Evolutionary conservation across 2,888 invertebrate genomes (phyloP).

Genomic region (Caenorhabditis becei): DNA sequence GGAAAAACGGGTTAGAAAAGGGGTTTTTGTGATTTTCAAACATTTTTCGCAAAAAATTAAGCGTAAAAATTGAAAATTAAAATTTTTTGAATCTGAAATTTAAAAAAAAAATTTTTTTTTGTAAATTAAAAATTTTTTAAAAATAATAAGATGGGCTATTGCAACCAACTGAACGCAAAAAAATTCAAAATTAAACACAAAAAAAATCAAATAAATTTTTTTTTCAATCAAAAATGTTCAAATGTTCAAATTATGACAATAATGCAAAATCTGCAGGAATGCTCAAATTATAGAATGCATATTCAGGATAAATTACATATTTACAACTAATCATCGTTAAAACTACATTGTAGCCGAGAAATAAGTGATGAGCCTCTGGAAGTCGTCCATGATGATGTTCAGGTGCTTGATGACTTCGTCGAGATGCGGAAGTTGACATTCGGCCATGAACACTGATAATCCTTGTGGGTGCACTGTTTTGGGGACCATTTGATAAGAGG

Average conservation of each 20-base stretch:
- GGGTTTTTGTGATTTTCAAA: no score
- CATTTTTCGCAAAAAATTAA: not conserved
- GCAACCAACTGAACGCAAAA: not conserved
- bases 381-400: constrained; percentile 52
- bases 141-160: no score
- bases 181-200: not conserved
- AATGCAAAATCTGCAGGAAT: not conserved
- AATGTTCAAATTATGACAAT: constrained; percentile 5
- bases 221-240: no score
- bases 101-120: no score
- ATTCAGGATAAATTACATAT: not conserved
- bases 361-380: constrained; percentile 61
- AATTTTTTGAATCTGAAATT: not conserved
- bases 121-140: no score
- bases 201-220: not conserved
- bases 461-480: constrained; percentile 69
- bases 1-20: not conserved
- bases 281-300: not conserved
- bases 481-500: constrained; percentile 75
- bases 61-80: not conserved
- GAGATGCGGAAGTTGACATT: constrained; percentile 72
- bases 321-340: not conserved
- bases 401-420: constrained; percentile 69
- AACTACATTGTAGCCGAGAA: constrained; percentile 43
- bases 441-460: constrained; percentile 74